Percentiles rank a stretch among this genome's conserved stretches.
phyloP scores from a whole-genome alignment of 2,113 vertebrate genomes.

The Litocranius walleri region DNA sequence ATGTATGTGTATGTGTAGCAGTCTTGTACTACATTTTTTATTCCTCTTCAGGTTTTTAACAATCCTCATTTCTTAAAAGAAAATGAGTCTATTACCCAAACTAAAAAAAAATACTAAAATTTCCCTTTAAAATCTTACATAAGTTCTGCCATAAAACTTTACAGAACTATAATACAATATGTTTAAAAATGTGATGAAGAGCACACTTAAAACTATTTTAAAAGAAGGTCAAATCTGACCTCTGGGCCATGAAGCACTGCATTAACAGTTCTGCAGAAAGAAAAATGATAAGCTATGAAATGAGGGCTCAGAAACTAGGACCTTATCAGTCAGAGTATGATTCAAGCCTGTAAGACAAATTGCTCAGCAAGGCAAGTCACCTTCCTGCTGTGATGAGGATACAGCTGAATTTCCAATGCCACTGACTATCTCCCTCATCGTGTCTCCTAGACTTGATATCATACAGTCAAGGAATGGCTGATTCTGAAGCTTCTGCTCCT shows the following conservation, averaged over 20 bases:
- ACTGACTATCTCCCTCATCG: slow-evolving; percentile 81
- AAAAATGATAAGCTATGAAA: slow-evolving; percentile 87
- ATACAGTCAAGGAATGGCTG: slow-evolving; percentile 73
- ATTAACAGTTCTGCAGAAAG: slow-evolving; percentile 82
- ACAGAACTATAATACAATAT: slow-evolving; percentile 55
- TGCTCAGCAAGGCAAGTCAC: slow-evolving; percentile 86
- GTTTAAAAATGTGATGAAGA: slow-evolving; percentile 74
- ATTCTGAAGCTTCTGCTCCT: slow-evolving; percentile 79
- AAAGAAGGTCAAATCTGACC: slow-evolving; percentile 86
- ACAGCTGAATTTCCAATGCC: slow-evolving; percentile 83
- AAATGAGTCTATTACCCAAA: slow-evolving; percentile 44
- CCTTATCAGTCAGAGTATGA: slow-evolving; percentile 84
- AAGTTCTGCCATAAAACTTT: slow-evolving; percentile 65
- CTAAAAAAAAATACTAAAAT: slow-evolving; percentile 57
- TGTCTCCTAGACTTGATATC: slow-evolving; percentile 80
- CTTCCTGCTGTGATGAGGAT: slow-evolving; percentile 85
- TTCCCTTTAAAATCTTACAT: slow-evolving; percentile 31
- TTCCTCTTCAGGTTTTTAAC: slow-evolving; percentile 40
- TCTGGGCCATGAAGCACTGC: slow-evolving; percentile 84
- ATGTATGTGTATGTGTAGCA: background rate
- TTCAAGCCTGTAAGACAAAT: slow-evolving; percentile 87
- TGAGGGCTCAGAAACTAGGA: slow-evolving; percentile 83
- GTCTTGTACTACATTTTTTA: background rate
- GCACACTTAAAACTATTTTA: slow-evolving; percentile 79
- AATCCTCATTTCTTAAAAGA: slow-evolving; percentile 20